Conservation (phyloP, 2,888 invertebrate species). For the Pantelozetes paolii region DNA sequence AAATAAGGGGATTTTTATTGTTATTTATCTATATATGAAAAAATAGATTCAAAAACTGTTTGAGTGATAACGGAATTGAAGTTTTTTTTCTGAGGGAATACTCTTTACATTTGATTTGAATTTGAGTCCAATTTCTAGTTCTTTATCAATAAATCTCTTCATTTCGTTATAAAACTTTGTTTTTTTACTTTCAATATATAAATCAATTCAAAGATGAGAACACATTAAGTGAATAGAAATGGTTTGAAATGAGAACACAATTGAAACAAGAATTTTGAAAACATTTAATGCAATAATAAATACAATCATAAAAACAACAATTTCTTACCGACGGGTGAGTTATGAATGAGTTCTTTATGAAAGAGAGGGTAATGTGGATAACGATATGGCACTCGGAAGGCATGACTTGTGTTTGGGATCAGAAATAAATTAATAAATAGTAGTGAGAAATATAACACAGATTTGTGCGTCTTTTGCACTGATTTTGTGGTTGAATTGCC, state of each 20-base stretch:
- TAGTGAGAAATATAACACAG: constrained; percentile 14
- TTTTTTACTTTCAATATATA: neutral
- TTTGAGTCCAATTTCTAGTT: too few relatives aligned
- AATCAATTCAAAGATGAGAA: constrained; percentile 12
- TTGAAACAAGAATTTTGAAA: constrained; percentile 7
- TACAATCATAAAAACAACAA: neutral
- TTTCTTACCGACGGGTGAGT: constrained; percentile 37
- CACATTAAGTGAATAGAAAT: neutral
- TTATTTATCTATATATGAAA: too few relatives aligned
- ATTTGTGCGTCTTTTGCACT: neutral
- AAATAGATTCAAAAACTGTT: neutral
- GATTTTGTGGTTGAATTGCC: neutral
- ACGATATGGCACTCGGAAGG: constrained; percentile 42
- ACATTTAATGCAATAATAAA: neutral
- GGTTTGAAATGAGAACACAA: constrained; percentile 27
- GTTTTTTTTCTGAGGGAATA: neutral
- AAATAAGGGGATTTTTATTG: too few relatives aligned
- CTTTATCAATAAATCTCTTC: too few relatives aligned
- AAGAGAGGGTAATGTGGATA: constrained; percentile 42
- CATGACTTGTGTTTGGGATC: constrained; percentile 36
- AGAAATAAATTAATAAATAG: constrained; percentile 35
- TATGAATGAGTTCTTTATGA: constrained; percentile 41
- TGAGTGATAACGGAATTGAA: too few relatives aligned
- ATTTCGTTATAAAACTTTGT: neutral
- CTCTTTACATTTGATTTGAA: too few relatives aligned